These are phyloP conservation scores for Ardeotis arabs DNA, from an alignment of 2,113 vertebrate species.

Conservation along the genomic window DNA sequence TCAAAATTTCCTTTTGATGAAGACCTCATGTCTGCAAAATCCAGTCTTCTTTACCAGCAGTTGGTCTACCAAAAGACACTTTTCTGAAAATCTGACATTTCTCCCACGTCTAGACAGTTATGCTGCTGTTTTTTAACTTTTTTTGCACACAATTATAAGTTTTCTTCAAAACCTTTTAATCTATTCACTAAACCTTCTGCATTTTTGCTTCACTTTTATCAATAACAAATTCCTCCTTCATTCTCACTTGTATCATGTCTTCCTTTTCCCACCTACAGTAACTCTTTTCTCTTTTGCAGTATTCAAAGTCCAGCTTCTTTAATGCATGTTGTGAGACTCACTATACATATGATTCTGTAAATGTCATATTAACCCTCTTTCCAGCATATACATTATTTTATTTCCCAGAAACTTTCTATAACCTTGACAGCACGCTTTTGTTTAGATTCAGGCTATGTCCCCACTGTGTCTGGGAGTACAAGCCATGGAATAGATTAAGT, in stretches of 20 bases:
- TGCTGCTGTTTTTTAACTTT: not conserved
- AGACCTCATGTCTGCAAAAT: not conserved
- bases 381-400: not conserved
- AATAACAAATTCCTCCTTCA: not conserved
- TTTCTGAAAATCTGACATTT: not conserved
- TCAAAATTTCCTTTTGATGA: not conserved
- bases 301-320: not conserved
- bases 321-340: not conserved
- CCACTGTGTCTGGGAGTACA: not conserved
- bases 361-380: not conserved
- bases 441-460: not conserved
- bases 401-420: not conserved
- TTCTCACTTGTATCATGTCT: not conserved
- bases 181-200: not conserved
- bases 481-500: not conserved
- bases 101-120: not conserved
- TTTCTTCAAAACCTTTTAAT: not conserved
- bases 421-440: not conserved
- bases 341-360: not conserved
- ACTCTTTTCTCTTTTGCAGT: rapidly evolving
- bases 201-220: not conserved
- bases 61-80: not conserved
- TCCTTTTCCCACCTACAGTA: not conserved
- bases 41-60: not conserved
- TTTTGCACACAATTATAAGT: not conserved